Conservation (phyloP, 2,888 invertebrate genomes). For the Cheilosia grossa region DNA sequence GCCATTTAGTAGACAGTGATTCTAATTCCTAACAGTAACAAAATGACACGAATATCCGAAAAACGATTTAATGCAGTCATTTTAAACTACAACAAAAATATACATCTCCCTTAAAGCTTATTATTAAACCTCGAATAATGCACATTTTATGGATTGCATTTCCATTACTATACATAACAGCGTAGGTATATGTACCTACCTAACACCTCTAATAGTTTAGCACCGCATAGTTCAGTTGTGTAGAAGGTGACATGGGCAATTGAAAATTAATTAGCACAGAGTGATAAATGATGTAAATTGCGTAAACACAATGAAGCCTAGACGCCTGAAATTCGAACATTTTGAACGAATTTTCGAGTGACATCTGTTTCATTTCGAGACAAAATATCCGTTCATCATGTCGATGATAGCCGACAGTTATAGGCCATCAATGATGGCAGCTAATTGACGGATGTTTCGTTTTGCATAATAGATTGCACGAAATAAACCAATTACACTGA, state of each 20-base stretch:
- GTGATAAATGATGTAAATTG: slow-evolving; percentile 57
- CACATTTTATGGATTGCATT: background rate
- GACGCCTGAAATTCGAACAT: slow-evolving; percentile 44
- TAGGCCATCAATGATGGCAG: slow-evolving; percentile 65
- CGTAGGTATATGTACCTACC: background rate
- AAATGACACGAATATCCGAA: no score
- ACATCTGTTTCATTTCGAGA: slow-evolving; percentile 49
- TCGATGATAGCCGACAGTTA: slow-evolving; percentile 61
- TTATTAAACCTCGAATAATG: no score
- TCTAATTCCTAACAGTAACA: no score
- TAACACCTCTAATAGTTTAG: slow-evolving; percentile 36
- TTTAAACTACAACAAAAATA: no score
- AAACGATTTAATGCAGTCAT: no score
- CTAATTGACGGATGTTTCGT: slow-evolving; percentile 71
- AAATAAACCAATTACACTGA: slow-evolving; percentile 69
- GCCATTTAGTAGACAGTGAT: no score
- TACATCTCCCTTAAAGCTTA: no score
- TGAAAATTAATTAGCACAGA: slow-evolving; percentile 68
- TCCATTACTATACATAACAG: background rate
- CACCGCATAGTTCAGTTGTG: slow-evolving; percentile 31
- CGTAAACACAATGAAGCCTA: slow-evolving; percentile 38
- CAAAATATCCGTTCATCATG: slow-evolving; percentile 51
- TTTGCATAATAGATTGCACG: slow-evolving; percentile 70
- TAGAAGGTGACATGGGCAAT: slow-evolving; percentile 55
- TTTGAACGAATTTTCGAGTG: slow-evolving; percentile 50